Evolutionary conservation across 1,140 invertebrate genomes (phyloP), one percentile per base, ranked within the genome.

Genomic region (Riptortus pedestris): DNA sequence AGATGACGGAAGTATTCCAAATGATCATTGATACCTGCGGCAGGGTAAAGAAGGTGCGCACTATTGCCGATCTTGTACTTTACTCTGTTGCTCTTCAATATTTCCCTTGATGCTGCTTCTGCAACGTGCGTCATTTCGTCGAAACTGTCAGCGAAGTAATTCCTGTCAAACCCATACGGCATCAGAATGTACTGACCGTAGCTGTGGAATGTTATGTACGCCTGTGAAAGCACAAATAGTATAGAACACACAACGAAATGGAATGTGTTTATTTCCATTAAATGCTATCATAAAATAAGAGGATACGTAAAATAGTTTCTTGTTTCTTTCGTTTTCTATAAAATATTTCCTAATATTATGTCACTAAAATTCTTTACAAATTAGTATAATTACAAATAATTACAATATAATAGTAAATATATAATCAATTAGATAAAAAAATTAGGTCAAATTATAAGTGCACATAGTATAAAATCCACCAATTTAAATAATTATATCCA

Each of bases 151-250:
- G 80, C 78, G 2, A 31, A 1, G 0, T 80, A 72, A 20, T 78
- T 76, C 0, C 71, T 68, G 1, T 76, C 79, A 67, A 80, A 86
- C 5, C 83, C 83, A 78, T 82, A 87, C 0, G 85, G 85, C 67
- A 86, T 85, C 55, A 86, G 71, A 3, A 87, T 81, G 58, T 82
- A 80, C 70, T 86, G 82, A 4, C 85, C 85, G 64, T 84, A 87
- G 68, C 82, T 85, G 67, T 87, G 85, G 63, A 83, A 82, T 0
- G 83, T 80, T 24, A 87, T 70, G 69, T 83, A 87, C 0, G 81
- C 79, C 58, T 60, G 58, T 14, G 38, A 60, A 5, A n/a, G 16
- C 22, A 26, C 22, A 3, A 12, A 29, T 2, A 2, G 1, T 7
- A 1, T 26, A 24, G 16, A 29, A 57, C n/a, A n/a, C 16, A 3